Percentiles rank a stretch among this genome's conserved stretches.
phyloP scores from a whole-genome alignment of 2,888 invertebrate genomes.

The Leistus spinibarbis region DNA sequence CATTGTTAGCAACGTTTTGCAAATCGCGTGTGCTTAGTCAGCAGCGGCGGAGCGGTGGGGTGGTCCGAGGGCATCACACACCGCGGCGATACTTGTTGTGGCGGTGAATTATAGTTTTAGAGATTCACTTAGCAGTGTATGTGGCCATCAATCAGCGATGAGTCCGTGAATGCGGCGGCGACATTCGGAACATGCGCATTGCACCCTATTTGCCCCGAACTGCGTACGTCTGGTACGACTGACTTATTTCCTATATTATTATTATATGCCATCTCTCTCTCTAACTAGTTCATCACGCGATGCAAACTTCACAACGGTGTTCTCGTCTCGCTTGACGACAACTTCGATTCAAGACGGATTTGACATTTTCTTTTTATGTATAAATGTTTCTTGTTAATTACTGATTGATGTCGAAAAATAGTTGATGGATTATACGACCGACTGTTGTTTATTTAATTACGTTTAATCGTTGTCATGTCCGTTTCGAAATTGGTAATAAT shows the following conservation, averaged over 20 bases:
- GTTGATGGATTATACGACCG: background rate
- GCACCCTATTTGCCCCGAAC: constrained; percentile 25
- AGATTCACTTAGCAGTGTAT: constrained; percentile 6
- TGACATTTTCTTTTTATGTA: background rate
- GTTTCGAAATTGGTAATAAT: background rate
- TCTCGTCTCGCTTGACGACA: background rate
- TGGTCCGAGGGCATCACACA: background rate
- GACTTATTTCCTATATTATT: constrained; percentile 32
- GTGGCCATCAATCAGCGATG: constrained; percentile 4
- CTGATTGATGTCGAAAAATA: background rate
- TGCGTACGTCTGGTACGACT: background rate
- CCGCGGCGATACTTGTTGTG: constrained; percentile 2
- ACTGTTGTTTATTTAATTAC: background rate
- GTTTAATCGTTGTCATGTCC: background rate
- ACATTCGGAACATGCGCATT: constrained; percentile 29
- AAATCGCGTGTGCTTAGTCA: background rate
- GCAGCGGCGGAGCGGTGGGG: background rate
- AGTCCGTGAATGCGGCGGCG: constrained; percentile 41
- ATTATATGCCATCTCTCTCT: constrained; percentile 29
- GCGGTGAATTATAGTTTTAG: constrained; percentile 3
- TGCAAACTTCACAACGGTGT: background rate
- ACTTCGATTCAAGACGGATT: background rate
- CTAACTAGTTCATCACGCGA: constrained; percentile 23
- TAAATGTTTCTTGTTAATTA: background rate
- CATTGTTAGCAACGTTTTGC: background rate